Conservation (phyloP, 1,140 invertebrate species). For the Antheraea pernyi region DNA sequence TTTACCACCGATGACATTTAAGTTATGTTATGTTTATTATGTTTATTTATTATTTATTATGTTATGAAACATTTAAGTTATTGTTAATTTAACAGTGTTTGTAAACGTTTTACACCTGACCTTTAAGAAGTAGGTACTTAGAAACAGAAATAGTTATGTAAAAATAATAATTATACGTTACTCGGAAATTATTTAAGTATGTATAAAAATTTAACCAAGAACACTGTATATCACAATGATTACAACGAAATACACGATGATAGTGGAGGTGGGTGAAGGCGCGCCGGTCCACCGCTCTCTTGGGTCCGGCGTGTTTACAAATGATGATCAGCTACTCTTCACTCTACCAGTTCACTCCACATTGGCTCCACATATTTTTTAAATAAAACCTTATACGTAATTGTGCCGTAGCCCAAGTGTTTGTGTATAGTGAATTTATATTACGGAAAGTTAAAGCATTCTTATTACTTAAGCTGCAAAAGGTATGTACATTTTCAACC, state of each 20-base stretch:
- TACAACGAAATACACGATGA: slow-evolving; percentile 8
- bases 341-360: slow-evolving; percentile 10
- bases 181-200: neutral
- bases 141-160: neutral
- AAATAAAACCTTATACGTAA: neutral
- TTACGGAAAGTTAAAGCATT: neutral
- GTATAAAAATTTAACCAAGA: slow-evolving; percentile 4
- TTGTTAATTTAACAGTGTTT: too few relatives aligned
- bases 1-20: too few relatives aligned
- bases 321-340: slow-evolving; percentile 12
- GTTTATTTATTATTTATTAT: too few relatives aligned
- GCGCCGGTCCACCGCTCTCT: slow-evolving; percentile 20
- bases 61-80: too few relatives aligned
- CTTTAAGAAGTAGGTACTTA: too few relatives aligned
- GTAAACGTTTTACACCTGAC: too few relatives aligned
- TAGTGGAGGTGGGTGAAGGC: slow-evolving; percentile 12
- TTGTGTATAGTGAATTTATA: neutral
- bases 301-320: slow-evolving; percentile 11
- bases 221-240: slow-evolving; percentile 3
- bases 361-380: neutral
- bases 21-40: too few relatives aligned
- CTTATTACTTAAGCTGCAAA: neutral
- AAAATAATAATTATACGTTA: neutral
- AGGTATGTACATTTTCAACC: slow-evolving; percentile 5
- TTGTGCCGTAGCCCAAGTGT: neutral